Evolutionary conservation across 2,888 invertebrate species (phyloP).

Genomic region (Noctua pronuba): DNA sequence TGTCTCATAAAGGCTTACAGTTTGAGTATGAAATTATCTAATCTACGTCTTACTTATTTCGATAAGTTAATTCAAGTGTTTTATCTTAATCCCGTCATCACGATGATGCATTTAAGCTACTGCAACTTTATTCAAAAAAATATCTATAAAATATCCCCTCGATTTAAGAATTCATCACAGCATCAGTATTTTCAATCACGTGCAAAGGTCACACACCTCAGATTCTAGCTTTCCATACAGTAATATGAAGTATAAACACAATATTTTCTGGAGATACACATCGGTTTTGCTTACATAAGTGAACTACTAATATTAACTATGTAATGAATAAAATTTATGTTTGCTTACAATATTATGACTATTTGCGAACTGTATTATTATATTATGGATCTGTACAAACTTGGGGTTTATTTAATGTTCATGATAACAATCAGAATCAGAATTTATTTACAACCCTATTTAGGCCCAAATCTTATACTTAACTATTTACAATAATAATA

Average conservation of each 20-base stretch:
- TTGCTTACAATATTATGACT: neutral
- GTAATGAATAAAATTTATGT: neutral
- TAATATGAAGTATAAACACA: slow-evolving; percentile 12
- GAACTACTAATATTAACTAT: slow-evolving; percentile 17
- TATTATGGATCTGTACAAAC: slow-evolving; percentile 7
- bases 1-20: neutral
- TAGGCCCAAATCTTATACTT: neutral
- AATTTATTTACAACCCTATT: neutral
- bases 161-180: neutral
- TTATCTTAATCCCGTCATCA: neutral
- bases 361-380: slow-evolving; percentile 6
- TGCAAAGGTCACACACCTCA: slow-evolving; percentile 12
- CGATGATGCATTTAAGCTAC: neutral
- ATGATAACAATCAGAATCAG: neutral
- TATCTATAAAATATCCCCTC: neutral
- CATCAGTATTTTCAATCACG: neutral
- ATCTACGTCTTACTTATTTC: neutral
- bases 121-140: neutral
- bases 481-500: too few species aligned
- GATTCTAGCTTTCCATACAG: neutral
- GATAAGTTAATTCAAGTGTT: neutral
- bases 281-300: slow-evolving; percentile 4
- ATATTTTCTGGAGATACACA: slow-evolving; percentile 22
- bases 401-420: neutral
- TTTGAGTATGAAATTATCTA: neutral